Base-by-base conservation (phyloP, 2,888 invertebrate genomes). In the Lasioglossum lativentre region DNA sequence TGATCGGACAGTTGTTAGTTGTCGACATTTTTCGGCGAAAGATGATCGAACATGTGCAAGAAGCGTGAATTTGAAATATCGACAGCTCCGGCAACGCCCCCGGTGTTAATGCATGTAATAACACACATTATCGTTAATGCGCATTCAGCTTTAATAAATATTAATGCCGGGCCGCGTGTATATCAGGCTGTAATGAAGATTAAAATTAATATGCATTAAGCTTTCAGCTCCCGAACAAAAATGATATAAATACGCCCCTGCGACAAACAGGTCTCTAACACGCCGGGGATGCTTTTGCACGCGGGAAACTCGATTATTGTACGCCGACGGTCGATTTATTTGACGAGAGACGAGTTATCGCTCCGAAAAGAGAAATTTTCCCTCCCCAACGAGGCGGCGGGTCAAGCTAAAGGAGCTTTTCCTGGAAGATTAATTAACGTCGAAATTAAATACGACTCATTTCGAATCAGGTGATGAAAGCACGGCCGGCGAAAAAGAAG, bases 91-190 rank as follows among this genome's bases (percentile, higher is more conserved):
- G 47, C 71, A 30, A 38, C 40, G 34, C 4, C 16, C 73, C 10
- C 70, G 12, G 6, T 27, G 77, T 66, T 77, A 38, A 63, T 72
- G 76, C 16, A 27, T 30, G 70, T 74, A 70, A 78, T 78, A 78
- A 78, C 78, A 71, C 40, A 38, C 82, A 75, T 84, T 82, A 84
- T 27, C 68, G 82, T 77, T 77, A 75, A 82, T 78, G 82, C 59
- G 59, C 4, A 82, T 82, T 82, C 70, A n/a, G 52, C 59, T 82
- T 42, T 84, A 75, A 82, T 82, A 75, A 78, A 84, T 75, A 78
- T 82, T 52, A 75, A 82, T 82, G 74, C 68, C 68, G 52, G 23
- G n/a, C 23, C 16, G 47, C 40, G 14, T 66, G 73, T 40, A 70
- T n/a, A 52, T 59, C 30, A 40, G 74, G 19, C 59, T 34, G 30